A percentile compares a stretch with the other conserved stretches of the same genome.
phyloP scores from a whole-genome alignment of 37 sponge, comb jelly and placozoan genomes.

The Halichondria panicea region DNA sequence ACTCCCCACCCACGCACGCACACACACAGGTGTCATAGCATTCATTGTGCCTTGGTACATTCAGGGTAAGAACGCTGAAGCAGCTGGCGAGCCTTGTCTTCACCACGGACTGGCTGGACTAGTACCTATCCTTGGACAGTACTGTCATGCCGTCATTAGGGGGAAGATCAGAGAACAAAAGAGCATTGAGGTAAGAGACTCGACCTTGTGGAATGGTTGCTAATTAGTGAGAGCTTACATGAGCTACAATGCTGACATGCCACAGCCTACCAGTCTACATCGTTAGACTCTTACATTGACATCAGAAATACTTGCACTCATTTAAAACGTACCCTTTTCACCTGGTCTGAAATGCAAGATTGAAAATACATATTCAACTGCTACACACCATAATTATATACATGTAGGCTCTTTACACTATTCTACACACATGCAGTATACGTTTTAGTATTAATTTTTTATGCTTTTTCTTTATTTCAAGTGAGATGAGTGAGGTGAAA shows the following conservation, averaged over 20 bases:
- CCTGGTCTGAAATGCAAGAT: too few relatives aligned
- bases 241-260: background rate
- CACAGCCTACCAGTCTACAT: background rate
- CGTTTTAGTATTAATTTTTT: too few relatives aligned
- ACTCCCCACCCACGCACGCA: background rate
- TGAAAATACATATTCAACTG: too few relatives aligned
- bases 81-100: constrained; percentile 41
- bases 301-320: too few relatives aligned
- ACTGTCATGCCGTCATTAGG: constrained; percentile 36
- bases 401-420: too few relatives aligned
- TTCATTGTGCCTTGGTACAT: constrained; percentile 60
- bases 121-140: constrained; percentile 38
- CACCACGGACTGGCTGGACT: constrained; percentile 11
- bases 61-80: constrained; percentile 63
- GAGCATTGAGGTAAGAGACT: constrained; percentile 50
- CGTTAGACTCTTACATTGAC: too few relatives aligned
- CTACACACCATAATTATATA: too few relatives aligned
- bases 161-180: constrained; percentile 66
- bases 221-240: background rate
- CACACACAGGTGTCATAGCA: constrained; percentile 36
- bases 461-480: too few relatives aligned
- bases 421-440: too few relatives aligned
- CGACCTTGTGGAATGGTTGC: background rate
- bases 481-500: too few relatives aligned
- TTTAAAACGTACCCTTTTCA: too few relatives aligned